Evolutionary conservation across 2,888 invertebrate genomes (phyloP).

Genomic region (Drosophila paracracens): DNA sequence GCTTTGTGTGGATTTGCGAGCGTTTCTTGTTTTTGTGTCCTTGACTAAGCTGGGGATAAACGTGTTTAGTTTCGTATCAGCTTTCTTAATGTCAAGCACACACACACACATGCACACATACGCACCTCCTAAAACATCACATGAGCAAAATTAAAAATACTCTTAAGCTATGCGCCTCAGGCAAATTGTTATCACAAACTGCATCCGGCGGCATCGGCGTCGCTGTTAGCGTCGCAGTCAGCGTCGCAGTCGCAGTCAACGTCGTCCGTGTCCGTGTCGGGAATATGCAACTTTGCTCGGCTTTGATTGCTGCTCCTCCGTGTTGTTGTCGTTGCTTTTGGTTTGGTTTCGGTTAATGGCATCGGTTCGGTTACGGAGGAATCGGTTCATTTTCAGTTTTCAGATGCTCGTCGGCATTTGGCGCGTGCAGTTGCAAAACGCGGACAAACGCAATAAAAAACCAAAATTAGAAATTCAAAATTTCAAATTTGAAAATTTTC

Average conservation of each 20-base stretch:
- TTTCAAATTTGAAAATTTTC: slow-evolving; percentile 11
- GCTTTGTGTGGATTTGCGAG: slow-evolving; percentile 1
- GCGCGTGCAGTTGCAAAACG: slow-evolving; percentile 69
- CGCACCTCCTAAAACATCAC: slow-evolving; percentile 10
- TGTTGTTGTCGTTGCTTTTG: slow-evolving; percentile 10
- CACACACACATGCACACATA: neutral
- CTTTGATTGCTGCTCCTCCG: slow-evolving; percentile 12
- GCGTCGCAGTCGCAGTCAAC: slow-evolving; percentile 14
- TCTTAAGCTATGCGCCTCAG: slow-evolving; percentile 51
- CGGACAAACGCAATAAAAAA: slow-evolving; percentile 13
- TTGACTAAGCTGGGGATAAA: slow-evolving; percentile 46
- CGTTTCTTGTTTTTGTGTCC: slow-evolving; percentile 28
- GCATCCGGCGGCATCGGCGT: slow-evolving; percentile 67
- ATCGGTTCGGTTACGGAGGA: slow-evolving; percentile 31
- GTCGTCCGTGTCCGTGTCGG: slow-evolving; percentile 7
- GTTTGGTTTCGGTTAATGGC: slow-evolving; percentile 19
- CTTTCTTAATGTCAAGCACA: slow-evolving; percentile 18
- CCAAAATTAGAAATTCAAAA: slow-evolving; percentile 7
- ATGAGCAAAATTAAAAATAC: slow-evolving; percentile 43
- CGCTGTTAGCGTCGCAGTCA: slow-evolving; percentile 15
- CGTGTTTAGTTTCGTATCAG: slow-evolving; percentile 48
- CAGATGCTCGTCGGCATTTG: slow-evolving; percentile 78
- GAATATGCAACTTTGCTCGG: slow-evolving; percentile 25
- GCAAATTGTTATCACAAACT: slow-evolving; percentile 79
- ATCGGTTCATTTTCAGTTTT: slow-evolving; percentile 49